These are phyloP conservation scores for Pica pica DNA, from an alignment of 2,113 vertebrate genomes.

Conservation along the genomic window DNA sequence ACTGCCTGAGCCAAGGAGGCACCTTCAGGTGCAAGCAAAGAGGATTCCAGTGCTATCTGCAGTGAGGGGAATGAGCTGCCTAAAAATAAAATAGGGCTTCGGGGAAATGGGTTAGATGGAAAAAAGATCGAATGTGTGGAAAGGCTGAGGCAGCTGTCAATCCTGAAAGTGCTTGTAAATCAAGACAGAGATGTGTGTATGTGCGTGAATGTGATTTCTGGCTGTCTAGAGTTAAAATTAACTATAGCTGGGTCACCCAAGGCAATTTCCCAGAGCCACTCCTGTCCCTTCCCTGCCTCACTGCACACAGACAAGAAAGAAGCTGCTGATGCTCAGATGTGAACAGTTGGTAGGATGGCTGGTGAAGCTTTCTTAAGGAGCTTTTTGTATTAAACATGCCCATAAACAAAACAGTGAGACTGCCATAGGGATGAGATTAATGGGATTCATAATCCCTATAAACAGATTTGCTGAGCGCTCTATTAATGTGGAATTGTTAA, in stretches of 20 bases:
- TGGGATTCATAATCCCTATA: conserved; percentile 55
- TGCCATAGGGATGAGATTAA: conserved; percentile 56
- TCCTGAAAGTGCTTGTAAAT: neutral
- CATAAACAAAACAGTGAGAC: conserved; percentile 37
- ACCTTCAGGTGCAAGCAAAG: neutral
- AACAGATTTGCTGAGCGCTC: conserved; percentile 35
- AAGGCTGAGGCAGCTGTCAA: neutral
- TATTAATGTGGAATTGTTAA: conserved; percentile 57
- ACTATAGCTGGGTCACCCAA: neutral
- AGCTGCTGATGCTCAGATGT: neutral
- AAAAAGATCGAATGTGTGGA: neutral
- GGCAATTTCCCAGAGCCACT: conserved; percentile 12
- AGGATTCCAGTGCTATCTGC: neutral
- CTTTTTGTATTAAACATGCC: conserved; percentile 41
- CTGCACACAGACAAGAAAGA: neutral
- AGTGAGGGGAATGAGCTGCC: neutral
- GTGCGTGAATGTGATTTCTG: neutral
- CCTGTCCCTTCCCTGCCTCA: neutral
- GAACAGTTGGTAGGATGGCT: conserved; percentile 28
- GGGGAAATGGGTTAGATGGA: neutral
- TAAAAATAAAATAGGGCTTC: neutral
- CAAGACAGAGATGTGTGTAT: neutral
- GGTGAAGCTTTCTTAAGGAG: conserved; percentile 44
- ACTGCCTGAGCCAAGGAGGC: neutral
- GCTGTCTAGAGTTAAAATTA: conserved; percentile 12